phyloP scores from a whole-genome alignment of 2,888 invertebrate genomes.

The Tipula vernalis region DNA sequence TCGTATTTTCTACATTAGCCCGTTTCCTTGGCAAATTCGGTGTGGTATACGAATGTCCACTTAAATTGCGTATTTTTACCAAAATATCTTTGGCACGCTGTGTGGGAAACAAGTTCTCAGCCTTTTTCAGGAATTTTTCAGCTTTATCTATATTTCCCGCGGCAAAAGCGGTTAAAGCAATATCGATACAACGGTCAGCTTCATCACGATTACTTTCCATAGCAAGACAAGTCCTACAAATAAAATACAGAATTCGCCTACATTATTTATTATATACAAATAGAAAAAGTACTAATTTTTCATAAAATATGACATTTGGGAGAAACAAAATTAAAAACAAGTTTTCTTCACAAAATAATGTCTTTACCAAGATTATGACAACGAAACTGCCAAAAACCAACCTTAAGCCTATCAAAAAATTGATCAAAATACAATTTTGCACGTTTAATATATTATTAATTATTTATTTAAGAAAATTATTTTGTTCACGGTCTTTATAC shows the following conservation, averaged over 20 bases:
- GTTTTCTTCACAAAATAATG: not conserved
- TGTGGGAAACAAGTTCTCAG: conserved; percentile 51
- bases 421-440: not conserved
- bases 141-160: conserved; percentile 50
- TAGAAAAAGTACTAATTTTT: not conserved
- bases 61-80: conserved; percentile 12
- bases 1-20: not conserved
- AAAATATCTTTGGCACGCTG: conserved; percentile 45
- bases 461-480: not conserved
- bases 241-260: not conserved
- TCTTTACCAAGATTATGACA: not conserved
- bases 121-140: conserved; percentile 49
- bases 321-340: not conserved
- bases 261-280: not conserved
- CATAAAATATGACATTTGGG: not conserved
- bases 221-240: not conserved
- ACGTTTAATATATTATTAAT: not conserved
- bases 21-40: not conserved
- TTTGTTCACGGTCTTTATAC: not conserved
- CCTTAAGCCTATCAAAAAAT: not conserved
- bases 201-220: conserved; percentile 64
- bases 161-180: conserved; percentile 45
- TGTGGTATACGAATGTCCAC: not conserved
- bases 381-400: not conserved
- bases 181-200: conserved; percentile 50